phyloP scores from a whole-genome alignment of 2,888 invertebrate species.

The Matsumyia berberina region DNA sequence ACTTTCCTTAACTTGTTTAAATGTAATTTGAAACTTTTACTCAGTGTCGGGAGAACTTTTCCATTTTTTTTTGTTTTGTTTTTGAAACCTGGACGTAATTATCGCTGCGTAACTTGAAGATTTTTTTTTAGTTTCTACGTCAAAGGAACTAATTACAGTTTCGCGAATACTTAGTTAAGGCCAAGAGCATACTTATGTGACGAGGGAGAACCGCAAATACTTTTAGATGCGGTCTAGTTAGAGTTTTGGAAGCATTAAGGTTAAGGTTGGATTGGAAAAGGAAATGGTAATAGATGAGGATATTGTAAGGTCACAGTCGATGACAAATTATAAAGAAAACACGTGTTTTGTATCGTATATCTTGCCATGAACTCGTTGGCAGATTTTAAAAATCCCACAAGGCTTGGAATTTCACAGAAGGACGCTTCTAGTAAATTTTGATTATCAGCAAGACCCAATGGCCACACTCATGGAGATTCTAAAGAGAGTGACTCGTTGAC shows the following conservation, averaged over 20 bases:
- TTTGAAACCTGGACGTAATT: conserved; percentile 13
- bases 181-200: conserved; percentile 11
- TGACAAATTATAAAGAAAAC: not conserved
- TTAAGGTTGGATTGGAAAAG: conserved; percentile 11
- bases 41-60: not conserved
- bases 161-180: conserved; percentile 10
- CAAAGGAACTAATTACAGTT: conserved; percentile 6
- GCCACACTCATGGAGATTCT: too few relatives aligned
- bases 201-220: not conserved
- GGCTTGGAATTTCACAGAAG: too few relatives aligned
- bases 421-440: too few relatives aligned
- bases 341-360: not conserved
- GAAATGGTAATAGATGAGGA: too few relatives aligned
- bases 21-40: conserved; percentile 36
- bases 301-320: not conserved
- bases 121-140: not conserved
- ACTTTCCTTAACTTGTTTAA: conserved; percentile 4
- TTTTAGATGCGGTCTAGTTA: not conserved
- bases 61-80: conserved; percentile 8
- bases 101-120: not conserved
- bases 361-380: not conserved
- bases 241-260: not conserved
- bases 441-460: too few relatives aligned
- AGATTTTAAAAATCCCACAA: too few relatives aligned
- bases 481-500: too few relatives aligned